Evolutionary conservation across 2,797 vertebrate genomes (phyloP), one percentile per base, ranked within the genome.

Genomic region (Podarcis lilfordi): DNA sequence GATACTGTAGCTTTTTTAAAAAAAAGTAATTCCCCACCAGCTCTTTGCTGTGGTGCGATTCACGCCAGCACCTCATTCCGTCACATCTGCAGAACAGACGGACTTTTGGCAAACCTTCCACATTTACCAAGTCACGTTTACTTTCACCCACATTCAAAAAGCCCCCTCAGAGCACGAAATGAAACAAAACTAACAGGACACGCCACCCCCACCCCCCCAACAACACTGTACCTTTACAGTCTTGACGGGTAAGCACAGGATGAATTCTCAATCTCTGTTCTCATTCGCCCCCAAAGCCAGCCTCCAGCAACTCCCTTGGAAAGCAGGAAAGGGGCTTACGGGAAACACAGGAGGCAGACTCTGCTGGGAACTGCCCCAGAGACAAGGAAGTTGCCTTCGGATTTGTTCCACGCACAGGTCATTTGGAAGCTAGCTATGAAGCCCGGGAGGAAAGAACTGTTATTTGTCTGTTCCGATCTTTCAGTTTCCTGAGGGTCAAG

Each of bases 301-400:
- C 77, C 55, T 19, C 37, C 71, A 72, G 72, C 19, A 45, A n/a
- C 69, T 13, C 23, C 21, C 5, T 72, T 45, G 37, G 61, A 79
- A 84, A 88, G 43, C 72, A 77, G 61, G 86, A 55, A 88, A 80
- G 21, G 89, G 76, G 77, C 50, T 95, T 92, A 92, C 89, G 71
- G 94, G 89, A 95, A 95, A 59, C 1, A 68, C 0, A 3, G 93
- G 92, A 95, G 93, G 95, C 86, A 86, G 91, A 82, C 89, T 92
- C 88, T 91, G 85, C 91, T 87, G 40, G 91, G 93, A 96, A 96
- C 9, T 61, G 21, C 85, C 84, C 80, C 72, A 91, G 87, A 90
- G 89, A 91, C 84, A 78, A 93, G 92, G 93, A 95, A 95, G 94
- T 89, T 91, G 91, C 50, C 25, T 88, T 79, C 85, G 32, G 86